phyloP scores from a whole-genome alignment of 2,113 vertebrate genomes.

The Xenus cinereus region DNA sequence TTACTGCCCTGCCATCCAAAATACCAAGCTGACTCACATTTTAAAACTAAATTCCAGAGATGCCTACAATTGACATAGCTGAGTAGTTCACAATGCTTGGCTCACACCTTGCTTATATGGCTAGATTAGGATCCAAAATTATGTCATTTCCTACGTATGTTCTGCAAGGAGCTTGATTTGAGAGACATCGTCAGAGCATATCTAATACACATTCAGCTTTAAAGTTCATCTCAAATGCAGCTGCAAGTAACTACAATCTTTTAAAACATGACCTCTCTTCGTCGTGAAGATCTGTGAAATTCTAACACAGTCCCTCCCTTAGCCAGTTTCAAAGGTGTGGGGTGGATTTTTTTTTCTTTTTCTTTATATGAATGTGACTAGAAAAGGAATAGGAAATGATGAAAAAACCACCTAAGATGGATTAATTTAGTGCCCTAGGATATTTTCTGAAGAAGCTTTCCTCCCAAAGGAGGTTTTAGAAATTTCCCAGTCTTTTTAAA shows the following conservation, averaged over 20 bases:
- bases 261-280: not conserved
- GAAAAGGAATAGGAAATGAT: not conserved
- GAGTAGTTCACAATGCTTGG: not conserved
- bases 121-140: not conserved
- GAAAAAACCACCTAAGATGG: not conserved
- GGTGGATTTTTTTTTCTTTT: not conserved
- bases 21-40: not conserved
- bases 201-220: not conserved
- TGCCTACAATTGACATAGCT: not conserved
- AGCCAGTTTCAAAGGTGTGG: not conserved
- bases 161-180: not conserved
- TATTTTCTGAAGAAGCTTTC: not conserved
- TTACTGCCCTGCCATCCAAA: not conserved
- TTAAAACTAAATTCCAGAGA: slow-evolving; percentile 21
- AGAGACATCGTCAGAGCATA: not conserved
- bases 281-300: not conserved
- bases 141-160: not conserved
- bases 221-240: not conserved
- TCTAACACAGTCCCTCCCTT: not conserved
- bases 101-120: not conserved
- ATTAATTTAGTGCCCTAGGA: not conserved
- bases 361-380: not conserved
- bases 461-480: not conserved
- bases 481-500: not conserved
- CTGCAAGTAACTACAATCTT: not conserved